phyloP scores from a whole-genome alignment of 2,797 vertebrate species.

The Sebastes hubbsi region DNA sequence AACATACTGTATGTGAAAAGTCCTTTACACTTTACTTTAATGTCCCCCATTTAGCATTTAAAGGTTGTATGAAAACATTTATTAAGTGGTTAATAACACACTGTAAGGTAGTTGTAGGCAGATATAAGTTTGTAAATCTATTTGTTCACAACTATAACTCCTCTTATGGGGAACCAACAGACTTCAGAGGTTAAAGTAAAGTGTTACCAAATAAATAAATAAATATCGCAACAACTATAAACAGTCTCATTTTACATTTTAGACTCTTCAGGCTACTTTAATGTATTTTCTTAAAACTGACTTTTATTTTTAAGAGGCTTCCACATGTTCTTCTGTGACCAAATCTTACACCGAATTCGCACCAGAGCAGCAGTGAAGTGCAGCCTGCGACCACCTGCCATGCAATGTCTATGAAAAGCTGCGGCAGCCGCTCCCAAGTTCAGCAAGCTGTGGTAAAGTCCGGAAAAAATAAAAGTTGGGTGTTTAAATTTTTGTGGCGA shows the following conservation, averaged over 20 bases:
- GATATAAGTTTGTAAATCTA: not conserved
- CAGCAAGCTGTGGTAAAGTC: too few species aligned
- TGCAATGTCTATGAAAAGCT: too few species aligned
- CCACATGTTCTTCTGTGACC: not conserved
- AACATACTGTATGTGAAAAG: not conserved
- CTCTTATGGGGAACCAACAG: not conserved
- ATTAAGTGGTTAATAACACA: not conserved
- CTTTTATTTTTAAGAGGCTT: not conserved
- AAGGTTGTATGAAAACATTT: not conserved
- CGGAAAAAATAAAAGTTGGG: too few species aligned
- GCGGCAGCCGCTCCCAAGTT: accelerated
- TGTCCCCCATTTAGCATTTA: not conserved
- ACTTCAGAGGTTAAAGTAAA: not conserved
- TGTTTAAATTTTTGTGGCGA: too few species aligned
- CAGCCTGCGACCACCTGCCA: accelerated
- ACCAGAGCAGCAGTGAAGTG: too few species aligned
- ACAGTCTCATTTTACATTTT: not conserved
- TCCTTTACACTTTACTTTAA: not conserved
- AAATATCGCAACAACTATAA: not conserved
- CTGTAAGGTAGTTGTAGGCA: not conserved
- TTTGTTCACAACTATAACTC: not conserved
- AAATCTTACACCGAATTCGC: not conserved
- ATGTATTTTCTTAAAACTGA: not conserved
- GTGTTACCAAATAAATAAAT: not conserved
- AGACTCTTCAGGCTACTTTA: not conserved